Evolutionary conservation across 2,888 invertebrate species (phyloP).

Genomic region (Lampropteryx suffumata): DNA sequence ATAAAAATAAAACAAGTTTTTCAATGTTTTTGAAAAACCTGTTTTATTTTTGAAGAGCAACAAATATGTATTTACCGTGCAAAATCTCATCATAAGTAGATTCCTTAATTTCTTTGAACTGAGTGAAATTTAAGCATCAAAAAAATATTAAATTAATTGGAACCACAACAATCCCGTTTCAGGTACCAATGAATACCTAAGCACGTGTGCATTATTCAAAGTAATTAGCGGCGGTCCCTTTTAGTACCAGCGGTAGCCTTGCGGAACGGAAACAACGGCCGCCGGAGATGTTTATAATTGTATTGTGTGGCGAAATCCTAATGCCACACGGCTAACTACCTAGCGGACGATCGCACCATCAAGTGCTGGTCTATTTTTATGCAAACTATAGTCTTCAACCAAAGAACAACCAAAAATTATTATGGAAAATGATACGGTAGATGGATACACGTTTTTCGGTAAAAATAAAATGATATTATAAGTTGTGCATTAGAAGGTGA

Average conservation of each 20-base stretch:
- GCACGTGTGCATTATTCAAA: constrained; percentile 60
- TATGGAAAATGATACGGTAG: no score
- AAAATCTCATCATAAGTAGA: no score
- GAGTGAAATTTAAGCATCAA: not conserved
- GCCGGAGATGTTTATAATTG: constrained; percentile 57
- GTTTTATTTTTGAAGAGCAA: no score
- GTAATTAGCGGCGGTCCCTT: constrained; percentile 65
- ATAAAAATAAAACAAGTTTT: no score
- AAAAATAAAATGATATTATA: constrained; percentile 14
- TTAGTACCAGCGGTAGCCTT: constrained; percentile 42
- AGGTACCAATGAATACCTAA: constrained; percentile 48
- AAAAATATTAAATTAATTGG: constrained; percentile 1
- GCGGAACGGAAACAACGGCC: constrained; percentile 49
- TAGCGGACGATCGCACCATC: no score
- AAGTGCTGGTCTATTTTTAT: no score
- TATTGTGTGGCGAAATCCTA: constrained; percentile 39
- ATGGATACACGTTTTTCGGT: no score
- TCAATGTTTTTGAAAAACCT: no score
- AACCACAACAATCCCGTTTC: constrained; percentile 31
- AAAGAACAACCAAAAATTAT: not conserved
- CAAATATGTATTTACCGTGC: no score
- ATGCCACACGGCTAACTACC: not conserved
- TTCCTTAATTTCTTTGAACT: no score
- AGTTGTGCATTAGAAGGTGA: constrained; percentile 42
- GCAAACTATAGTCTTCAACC: not conserved